Conservation (phyloP, 2,113 vertebrate species). For the Elaphurus davidianus region DNA sequence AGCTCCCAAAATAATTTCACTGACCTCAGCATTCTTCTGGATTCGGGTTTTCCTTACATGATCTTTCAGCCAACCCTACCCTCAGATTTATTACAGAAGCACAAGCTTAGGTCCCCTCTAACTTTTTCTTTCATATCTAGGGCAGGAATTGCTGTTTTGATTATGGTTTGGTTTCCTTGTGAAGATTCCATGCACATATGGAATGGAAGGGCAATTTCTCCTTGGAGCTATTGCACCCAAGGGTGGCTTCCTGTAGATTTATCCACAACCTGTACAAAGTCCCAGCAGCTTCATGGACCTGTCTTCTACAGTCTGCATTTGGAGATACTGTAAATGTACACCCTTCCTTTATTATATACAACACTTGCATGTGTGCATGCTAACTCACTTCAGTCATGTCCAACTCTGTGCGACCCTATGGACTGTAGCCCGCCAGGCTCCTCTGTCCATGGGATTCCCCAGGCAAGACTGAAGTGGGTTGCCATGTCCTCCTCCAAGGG, state of each 20-base stretch:
- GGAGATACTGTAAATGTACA: not conserved
- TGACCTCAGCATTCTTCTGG: constrained; percentile 60
- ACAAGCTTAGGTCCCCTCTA: not conserved
- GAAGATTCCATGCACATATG: not conserved
- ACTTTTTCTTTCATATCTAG: not conserved
- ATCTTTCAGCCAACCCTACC: constrained; percentile 61
- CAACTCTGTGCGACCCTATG: not conserved
- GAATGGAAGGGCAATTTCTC: not conserved
- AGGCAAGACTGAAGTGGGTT: not conserved
- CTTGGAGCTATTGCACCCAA: not conserved
- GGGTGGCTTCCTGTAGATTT: not conserved
- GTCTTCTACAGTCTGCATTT: not conserved
- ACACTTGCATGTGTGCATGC: not conserved
- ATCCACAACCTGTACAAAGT: not conserved
- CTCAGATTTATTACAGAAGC: not conserved
- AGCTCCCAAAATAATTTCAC: constrained; percentile 75
- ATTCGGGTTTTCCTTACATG: constrained; percentile 54
- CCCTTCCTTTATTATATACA: not conserved
- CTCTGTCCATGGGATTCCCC: not conserved
- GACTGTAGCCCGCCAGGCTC: not conserved
- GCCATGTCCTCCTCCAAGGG: not conserved
- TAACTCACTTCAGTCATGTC: not conserved
- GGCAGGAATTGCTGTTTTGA: not conserved
- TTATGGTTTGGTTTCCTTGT: not conserved
- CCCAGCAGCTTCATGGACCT: not conserved